Conservation (phyloP, 2,888 invertebrate genomes). For the Arctia plantaginis region DNA sequence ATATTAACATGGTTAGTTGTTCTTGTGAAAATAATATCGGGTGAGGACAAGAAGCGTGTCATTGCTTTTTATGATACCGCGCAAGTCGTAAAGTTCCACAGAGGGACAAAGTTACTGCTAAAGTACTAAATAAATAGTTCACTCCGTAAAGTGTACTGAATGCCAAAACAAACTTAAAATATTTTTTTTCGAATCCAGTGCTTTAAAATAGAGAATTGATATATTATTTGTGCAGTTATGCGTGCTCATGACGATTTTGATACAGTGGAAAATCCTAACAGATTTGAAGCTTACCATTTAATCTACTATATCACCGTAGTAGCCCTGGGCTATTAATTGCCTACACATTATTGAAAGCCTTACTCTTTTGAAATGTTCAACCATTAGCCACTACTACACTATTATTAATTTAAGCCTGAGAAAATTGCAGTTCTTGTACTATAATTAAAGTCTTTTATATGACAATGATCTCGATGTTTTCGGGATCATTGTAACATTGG, state of each 20-base stretch:
- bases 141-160: slow-evolving; percentile 8
- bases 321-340: too few relatives aligned
- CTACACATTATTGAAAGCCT: too few relatives aligned
- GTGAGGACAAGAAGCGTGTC: slow-evolving; percentile 19
- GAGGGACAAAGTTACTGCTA: slow-evolving; percentile 18
- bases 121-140: slow-evolving; percentile 19
- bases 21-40: slow-evolving; percentile 10
- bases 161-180: slow-evolving; percentile 4
- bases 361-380: too few relatives aligned
- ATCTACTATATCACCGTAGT: too few relatives aligned
- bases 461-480: too few relatives aligned
- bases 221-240: background rate
- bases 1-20: background rate
- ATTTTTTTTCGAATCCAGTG: background rate
- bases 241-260: background rate
- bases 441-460: too few relatives aligned
- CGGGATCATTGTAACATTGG: too few relatives aligned
- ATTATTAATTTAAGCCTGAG: too few relatives aligned
- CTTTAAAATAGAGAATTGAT: background rate
- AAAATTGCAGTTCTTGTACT: too few relatives aligned
- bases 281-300: too few relatives aligned
- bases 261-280: too few relatives aligned
- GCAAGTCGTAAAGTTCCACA: slow-evolving; percentile 23
- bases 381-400: too few relatives aligned
- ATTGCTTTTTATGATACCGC: slow-evolving; percentile 12